These are phyloP conservation scores for Tursiops truncatus DNA, from an alignment of 2,113 vertebrate species.

Conservation along the genomic window DNA sequence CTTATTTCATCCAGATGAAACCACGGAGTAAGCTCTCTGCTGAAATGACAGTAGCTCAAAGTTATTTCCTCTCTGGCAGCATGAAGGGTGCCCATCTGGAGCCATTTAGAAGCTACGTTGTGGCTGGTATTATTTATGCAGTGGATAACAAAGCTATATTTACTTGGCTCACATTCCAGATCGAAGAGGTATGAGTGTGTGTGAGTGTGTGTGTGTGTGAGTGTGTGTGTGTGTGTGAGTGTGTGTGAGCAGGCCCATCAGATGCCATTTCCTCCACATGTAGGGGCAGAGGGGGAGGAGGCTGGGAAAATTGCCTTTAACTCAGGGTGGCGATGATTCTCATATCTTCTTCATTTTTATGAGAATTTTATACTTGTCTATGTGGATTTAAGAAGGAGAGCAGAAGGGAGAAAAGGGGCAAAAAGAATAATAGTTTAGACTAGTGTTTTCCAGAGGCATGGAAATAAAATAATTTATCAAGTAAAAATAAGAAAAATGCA, in stretches of 20 bases:
- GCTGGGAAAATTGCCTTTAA: not conserved
- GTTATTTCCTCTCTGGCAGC: constrained; percentile 60
- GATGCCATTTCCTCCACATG: not conserved
- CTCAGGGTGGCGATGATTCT: not conserved
- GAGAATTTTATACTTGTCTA: not conserved
- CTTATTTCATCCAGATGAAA: constrained; percentile 73
- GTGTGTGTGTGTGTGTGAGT: not conserved
- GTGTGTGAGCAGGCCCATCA: not conserved
- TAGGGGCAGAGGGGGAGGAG: not conserved
- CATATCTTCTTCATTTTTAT: not conserved
- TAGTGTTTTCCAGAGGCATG: not conserved
- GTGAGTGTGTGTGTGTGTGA: not conserved
- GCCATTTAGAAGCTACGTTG: constrained; percentile 6
- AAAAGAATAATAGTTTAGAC: not conserved
- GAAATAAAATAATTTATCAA: not conserved
- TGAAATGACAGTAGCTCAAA: constrained; percentile 12
- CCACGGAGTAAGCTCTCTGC: constrained; percentile 69
- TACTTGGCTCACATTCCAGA: constrained; percentile 36
- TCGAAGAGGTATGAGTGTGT: not conserved
- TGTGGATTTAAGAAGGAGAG: not conserved
- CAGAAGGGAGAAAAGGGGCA: not conserved
- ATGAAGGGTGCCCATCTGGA: constrained; percentile 29
- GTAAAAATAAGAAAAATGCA: not conserved
- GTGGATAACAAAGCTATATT: constrained; percentile 55
- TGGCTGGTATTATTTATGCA: constrained; percentile 69